Evolutionary conservation across 2,797 vertebrate genomes (phyloP), one percentile per base, ranked within the genome.

Genomic region (Gadopsis marmoratus): DNA sequence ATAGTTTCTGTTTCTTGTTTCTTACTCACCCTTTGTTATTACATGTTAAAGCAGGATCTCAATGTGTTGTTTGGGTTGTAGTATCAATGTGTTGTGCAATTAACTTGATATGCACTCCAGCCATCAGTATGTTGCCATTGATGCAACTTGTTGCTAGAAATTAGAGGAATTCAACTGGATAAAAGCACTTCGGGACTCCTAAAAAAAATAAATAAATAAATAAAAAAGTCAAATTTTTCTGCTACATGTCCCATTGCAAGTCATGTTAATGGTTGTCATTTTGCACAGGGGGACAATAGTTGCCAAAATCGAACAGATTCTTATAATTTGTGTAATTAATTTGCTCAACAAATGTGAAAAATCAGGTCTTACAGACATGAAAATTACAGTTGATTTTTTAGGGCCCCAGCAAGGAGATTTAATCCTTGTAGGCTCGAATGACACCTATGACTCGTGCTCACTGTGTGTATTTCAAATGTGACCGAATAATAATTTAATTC

Each of bases 51-150:
- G 39, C n/a, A 64, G 26, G 72, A 65, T 75, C 61, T 63, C 23
- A 80, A 35, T 51, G 37, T 59, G 43, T 60, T 48, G 14, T 47
- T 50, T 21, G 65, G 45, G 31, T 55, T 71, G n/a, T 26, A 51
- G 64, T 76, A 56, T 75, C 8, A 79, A 41, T 69, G 21, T 55
- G 39, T 54, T 31, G 29, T 70, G 29, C 65, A 59, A 82, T 82
- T 66, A 54, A 31, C 54, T n/a, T 35, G 47, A 70, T 26, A 48
- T 67, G 41, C 11, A 37, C 56, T 85, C 29, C 19, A 59, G 54
- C 19, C 21, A 73, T 61, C 33, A 48, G 21, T 51, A 50, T 26
- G 43, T 39, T 51, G n/a, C 63, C 71, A 71, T 62, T 1, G 23
- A 64, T 77, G 33, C 31, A 35, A 53, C 45, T 51, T 37, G 54